Evolutionary conservation across 2,113 vertebrate species (phyloP), one percentile per base, ranked within the genome.

Genomic region (Telmatochromis brichardi): DNA sequence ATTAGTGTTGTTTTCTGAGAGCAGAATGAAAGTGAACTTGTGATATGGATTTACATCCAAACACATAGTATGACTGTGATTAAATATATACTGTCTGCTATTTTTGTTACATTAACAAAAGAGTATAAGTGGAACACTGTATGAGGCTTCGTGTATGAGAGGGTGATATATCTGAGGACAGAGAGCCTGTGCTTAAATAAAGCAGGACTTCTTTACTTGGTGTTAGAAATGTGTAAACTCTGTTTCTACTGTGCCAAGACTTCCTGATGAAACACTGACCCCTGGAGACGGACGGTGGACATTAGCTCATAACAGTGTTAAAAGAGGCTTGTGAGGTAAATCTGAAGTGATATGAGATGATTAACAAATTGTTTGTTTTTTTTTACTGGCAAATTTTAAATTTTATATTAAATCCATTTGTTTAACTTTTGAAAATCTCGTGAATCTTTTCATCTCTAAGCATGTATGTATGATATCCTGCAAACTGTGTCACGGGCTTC

Each of bases 81-180:
- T 83, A 60, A 87, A 86, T 84, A 53, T 82, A 53, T 53, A 73
- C 65, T 82, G 87, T 93, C 60, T 3, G 86, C 68, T 92, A 80
- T 87, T 91, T 94, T 95, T 94, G 92, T 95, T 95, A 94, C 87
- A 92, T 94, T 94, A 95, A 94, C 93, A 94, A 93, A 89, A 92
- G 83, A 91, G 33, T 81, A 45, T 85, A 73, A 58, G 51, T 88
- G 85, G 84, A 60, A 86, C 63, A 51, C 83, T 81, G 82, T 53
- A 28, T 42, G 80, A 86, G 55, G 65, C 58, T 71, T 42, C 28
- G 9, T 87, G 81, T 83, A 23, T 82, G 88, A 89, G 47, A 82
- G 51, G 58, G 26, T 86, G 50, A 63, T 83, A 23, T 85, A 68
- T 83, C 28, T 71, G 82, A 73, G 35, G 57, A 86, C 42, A 71